phyloP scores from a whole-genome alignment of 1,140 invertebrate species.

The Drosophila melanica region DNA sequence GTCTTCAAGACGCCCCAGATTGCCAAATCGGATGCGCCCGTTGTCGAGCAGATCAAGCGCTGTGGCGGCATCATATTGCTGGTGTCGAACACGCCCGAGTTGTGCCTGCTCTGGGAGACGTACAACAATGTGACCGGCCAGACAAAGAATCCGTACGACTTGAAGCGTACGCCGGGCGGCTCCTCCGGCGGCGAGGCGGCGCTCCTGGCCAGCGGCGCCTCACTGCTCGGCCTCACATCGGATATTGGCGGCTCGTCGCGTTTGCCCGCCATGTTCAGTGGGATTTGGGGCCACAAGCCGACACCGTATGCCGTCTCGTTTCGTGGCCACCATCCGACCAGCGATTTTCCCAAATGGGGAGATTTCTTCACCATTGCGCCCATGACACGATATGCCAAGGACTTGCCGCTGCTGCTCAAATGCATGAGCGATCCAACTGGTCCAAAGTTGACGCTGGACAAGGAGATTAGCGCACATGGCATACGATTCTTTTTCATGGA shows the following conservation, averaged over 20 bases:
- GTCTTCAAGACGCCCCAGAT: slow-evolving; percentile 85
- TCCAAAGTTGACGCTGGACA: slow-evolving; percentile 86
- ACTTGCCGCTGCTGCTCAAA: slow-evolving; percentile 90
- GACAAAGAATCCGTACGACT: slow-evolving; percentile 95
- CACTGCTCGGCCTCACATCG: slow-evolving; percentile 91
- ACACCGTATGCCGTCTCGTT: slow-evolving; percentile 87
- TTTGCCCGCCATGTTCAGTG: slow-evolving; percentile 93
- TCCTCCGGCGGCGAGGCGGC: slow-evolving; percentile 91
- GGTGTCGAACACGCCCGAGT: slow-evolving; percentile 96
- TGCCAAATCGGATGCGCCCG: slow-evolving; percentile 89
- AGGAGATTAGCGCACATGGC: slow-evolving; percentile 87
- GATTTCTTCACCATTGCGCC: slow-evolving; percentile 90
- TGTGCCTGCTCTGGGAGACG: slow-evolving; percentile 96
- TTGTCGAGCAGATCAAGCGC: slow-evolving; percentile 87
- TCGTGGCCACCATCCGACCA: slow-evolving; percentile 86
- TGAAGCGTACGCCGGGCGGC: slow-evolving; percentile 89
- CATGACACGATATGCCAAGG: slow-evolving; percentile 92
- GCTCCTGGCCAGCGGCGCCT: slow-evolving; percentile 89
- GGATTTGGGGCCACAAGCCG: slow-evolving; percentile 93
- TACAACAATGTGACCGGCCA: slow-evolving; percentile 94
- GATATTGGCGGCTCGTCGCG: slow-evolving; percentile 94
- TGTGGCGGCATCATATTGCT: slow-evolving; percentile 93
- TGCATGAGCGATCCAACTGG: slow-evolving; percentile 86
- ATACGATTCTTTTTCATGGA: slow-evolving; percentile 92
- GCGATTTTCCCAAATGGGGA: slow-evolving; percentile 85